Conservation (phyloP, 2,888 invertebrate species). For the Acrobasis repandana region DNA sequence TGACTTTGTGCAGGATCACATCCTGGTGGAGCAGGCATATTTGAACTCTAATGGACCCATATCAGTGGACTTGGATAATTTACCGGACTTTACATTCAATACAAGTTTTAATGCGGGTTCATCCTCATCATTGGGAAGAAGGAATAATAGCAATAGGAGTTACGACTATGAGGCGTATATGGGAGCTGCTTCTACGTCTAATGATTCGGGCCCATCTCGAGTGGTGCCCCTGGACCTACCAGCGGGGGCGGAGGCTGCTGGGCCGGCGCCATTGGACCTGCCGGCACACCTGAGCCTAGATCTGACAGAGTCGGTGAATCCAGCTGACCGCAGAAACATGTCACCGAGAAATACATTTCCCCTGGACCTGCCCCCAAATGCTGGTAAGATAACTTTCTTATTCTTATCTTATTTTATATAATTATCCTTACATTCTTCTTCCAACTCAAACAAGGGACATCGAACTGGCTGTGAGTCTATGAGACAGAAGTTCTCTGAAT, state of each 20-base stretch:
- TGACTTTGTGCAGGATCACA: slow-evolving; percentile 95
- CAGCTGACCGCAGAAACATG: slow-evolving; percentile 69
- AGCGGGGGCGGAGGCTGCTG: slow-evolving; percentile 60
- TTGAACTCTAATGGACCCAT: slow-evolving; percentile 80
- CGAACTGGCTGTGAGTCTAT: too few relatives aligned
- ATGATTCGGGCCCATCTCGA: slow-evolving; percentile 51
- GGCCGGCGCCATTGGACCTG: slow-evolving; percentile 61
- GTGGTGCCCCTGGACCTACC: slow-evolving; percentile 69
- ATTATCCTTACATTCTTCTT: too few relatives aligned
- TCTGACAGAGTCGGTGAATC: slow-evolving; percentile 76
- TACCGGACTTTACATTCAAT: slow-evolving; percentile 86
- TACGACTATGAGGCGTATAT: slow-evolving; percentile 68
- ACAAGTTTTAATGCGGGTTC: slow-evolving; percentile 73
- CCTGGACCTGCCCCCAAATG: slow-evolving; percentile 73
- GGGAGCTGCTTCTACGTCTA: slow-evolving; percentile 60
- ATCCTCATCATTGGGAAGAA: slow-evolving; percentile 62
- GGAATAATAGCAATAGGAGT: slow-evolving; percentile 61
- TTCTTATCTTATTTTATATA: too few relatives aligned
- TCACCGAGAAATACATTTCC: slow-evolving; percentile 73
- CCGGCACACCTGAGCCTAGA: slow-evolving; percentile 71
- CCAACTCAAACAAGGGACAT: too few relatives aligned
- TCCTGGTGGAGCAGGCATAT: slow-evolving; percentile 90
- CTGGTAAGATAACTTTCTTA: slow-evolving; percentile 51
- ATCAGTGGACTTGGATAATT: slow-evolving; percentile 84
- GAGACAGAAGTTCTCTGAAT: too few relatives aligned